Evolutionary conservation across 2,113 vertebrate genomes (phyloP).

Genomic region (Mesitornis unicolor): DNA sequence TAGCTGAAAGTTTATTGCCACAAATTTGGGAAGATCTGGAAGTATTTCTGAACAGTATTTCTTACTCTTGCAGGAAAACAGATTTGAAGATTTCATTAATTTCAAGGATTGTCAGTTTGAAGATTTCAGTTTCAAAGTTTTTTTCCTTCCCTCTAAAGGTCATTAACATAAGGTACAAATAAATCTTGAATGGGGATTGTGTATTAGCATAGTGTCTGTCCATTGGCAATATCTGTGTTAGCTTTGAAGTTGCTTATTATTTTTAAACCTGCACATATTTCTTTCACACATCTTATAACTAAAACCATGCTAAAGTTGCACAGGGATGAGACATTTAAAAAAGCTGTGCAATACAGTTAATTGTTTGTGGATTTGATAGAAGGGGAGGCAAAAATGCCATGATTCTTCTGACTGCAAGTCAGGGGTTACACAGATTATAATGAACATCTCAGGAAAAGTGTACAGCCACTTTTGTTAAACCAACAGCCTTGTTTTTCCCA

Average conservation of each 20-base stretch:
- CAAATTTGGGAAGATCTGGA: not conserved
- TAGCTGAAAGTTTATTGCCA: not conserved
- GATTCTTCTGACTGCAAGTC: not conserved
- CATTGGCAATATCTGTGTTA: not conserved
- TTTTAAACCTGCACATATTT: not conserved
- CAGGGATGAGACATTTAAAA: not conserved
- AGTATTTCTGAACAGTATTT: not conserved
- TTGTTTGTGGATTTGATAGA: not conserved
- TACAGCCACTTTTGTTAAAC: not conserved
- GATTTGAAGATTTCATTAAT: not conserved
- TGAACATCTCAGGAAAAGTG: not conserved
- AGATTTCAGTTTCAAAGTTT: not conserved
- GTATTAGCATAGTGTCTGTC: not conserved
- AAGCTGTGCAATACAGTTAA: not conserved
- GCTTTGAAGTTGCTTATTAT: not conserved
- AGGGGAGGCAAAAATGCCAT: rapidly evolving
- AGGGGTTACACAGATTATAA: not conserved
- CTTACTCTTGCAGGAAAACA: not conserved
- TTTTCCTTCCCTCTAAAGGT: not conserved
- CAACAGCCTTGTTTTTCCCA: not conserved
- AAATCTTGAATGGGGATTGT: not conserved
- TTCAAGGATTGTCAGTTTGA: not conserved
- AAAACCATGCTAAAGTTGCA: not conserved
- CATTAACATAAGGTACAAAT: not conserved
- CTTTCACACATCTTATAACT: not conserved